A percentile compares a stretch with the other conserved stretches of the same genome.
Conservation (phyloP, 92 coral and sea anemone genomes). For the Phymanthus crucifer region DNA sequence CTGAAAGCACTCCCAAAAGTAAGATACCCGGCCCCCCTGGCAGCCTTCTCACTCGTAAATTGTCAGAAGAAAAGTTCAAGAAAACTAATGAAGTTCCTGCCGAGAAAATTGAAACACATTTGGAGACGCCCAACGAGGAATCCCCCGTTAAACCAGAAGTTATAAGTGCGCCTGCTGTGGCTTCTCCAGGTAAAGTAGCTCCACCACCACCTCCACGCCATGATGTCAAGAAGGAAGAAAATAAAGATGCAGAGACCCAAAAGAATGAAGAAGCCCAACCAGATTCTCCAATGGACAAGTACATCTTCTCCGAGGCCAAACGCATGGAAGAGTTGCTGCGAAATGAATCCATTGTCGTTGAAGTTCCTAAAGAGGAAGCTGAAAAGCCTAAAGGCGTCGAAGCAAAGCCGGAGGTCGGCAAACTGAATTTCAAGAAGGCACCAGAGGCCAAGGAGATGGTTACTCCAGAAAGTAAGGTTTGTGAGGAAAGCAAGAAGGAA, state of each 20-base stretch:
- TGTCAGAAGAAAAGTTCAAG: slow-evolving; percentile 23
- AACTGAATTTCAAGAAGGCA: slow-evolving; percentile 33
- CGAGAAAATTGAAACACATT: slow-evolving; percentile 5
- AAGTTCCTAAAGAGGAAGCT: slow-evolving; percentile 37
- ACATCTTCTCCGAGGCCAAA: slow-evolving; percentile 78
- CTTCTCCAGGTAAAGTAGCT: slow-evolving; percentile 31
- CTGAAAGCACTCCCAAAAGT: slow-evolving; percentile 13
- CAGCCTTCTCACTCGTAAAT: slow-evolving; percentile 22
- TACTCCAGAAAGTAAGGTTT: background rate
- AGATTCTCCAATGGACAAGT: slow-evolving; percentile 58
- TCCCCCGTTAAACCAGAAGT: background rate
- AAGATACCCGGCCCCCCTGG: slow-evolving; percentile 27
- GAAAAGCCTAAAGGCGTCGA: slow-evolving; percentile 7
- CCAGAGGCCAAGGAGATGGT: slow-evolving; percentile 60
- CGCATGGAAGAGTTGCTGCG: slow-evolving; percentile 78
- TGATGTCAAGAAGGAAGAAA: slow-evolving; percentile 33
- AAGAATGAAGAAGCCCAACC: background rate
- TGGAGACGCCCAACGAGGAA: slow-evolving; percentile 6
- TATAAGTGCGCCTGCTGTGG: background rate
- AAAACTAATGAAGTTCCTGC: slow-evolving; percentile 8
- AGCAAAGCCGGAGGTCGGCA: slow-evolving; percentile 34
- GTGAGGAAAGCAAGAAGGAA: slow-evolving; percentile 16
- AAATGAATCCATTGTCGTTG: slow-evolving; percentile 69
- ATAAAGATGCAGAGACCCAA: background rate
- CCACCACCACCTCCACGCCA: slow-evolving; percentile 68